These are phyloP conservation scores for Drosophila meridionalis DNA, from an alignment of 2,888 invertebrate species.

Conservation along the genomic window DNA sequence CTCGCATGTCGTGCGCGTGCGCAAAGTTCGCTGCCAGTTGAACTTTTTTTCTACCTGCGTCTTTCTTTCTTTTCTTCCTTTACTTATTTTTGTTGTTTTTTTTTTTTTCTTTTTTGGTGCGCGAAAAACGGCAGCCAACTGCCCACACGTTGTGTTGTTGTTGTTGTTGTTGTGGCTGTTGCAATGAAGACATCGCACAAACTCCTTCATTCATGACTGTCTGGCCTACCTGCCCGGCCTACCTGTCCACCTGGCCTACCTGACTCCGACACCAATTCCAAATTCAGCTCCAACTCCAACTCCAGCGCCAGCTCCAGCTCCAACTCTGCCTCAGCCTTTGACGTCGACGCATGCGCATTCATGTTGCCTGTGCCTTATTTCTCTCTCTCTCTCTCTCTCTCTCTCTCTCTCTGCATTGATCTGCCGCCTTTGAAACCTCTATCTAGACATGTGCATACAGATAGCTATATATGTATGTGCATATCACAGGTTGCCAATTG, in stretches of 20 bases:
- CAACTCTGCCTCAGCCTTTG: slow-evolving; percentile 1
- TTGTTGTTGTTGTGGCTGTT: slow-evolving; percentile 14
- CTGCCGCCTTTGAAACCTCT: not conserved
- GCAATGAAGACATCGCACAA: slow-evolving; percentile 60
- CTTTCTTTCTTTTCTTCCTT: slow-evolving; percentile 11
- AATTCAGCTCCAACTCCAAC: slow-evolving; percentile 4
- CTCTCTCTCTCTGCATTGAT: slow-evolving; percentile 3
- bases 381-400: no score
- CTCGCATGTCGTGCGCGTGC: slow-evolving; percentile 74
- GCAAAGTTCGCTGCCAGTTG: slow-evolving; percentile 49
- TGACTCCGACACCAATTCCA: slow-evolving; percentile 14
- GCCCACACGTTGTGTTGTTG: slow-evolving; percentile 62
- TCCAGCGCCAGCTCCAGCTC: not conserved
- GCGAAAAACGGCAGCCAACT: slow-evolving; percentile 73
- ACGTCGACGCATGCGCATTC: slow-evolving; percentile 2
- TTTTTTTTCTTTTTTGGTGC: slow-evolving; percentile 43
- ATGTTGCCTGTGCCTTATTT: slow-evolving; percentile 1
- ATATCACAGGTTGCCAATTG: not conserved
- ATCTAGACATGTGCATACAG: no score
- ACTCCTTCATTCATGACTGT: slow-evolving; percentile 64
- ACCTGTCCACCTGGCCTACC: slow-evolving; percentile 35
- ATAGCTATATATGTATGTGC: not conserved
- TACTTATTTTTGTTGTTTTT: not conserved
- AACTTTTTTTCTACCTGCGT: slow-evolving; percentile 5
- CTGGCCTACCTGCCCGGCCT: slow-evolving; percentile 24